Evolutionary conservation across 2,888 invertebrate species (phyloP), one percentile per base, ranked within the genome.

Genomic region (Ophion obscuratus): DNA sequence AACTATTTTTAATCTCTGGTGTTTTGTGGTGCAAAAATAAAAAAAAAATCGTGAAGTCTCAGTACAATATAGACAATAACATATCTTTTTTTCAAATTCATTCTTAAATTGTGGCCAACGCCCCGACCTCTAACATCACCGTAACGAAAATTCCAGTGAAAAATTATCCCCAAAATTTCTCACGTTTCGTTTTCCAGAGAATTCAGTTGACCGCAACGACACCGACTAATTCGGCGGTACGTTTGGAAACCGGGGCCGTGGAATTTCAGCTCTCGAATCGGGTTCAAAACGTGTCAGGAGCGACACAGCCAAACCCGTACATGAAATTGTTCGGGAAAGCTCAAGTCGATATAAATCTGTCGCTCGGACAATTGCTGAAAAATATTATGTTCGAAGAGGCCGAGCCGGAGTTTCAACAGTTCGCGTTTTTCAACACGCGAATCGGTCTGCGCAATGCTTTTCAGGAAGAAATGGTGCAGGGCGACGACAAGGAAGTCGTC

Each of bases 151-250:
- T 40, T 40, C 9, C 40, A 7, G 1, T 9, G 40, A 40, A 40
- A 40, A 40, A 4, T 47, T 10, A 17, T 53, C 3, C 3, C 0
- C 47, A 47, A 47, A 47, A 64, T 20, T 24, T 11, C 5, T 40
- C 24, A 31, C 31, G 0, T 66, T 62, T 0, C 31, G 67, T 86
- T 87, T 90, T 92, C 9, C 94, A 97, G 95, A 97, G 99, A 80
- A 98, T 99, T 87, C 99, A 99, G 94, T 95, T 99, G 83, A 99
- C 99, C 0, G 99, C 99, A 0, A 99, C 99, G 0, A 99, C 99
- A 0, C 99, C 99, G 0, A 99, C 99, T 71, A 98, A 97, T 92
- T 99, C 98, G 3, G 99, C 99, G 0, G 98, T 99, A 24, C 96
- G 99, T 4, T 95, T 99, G 83, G 99, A 99, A 95, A 99, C 99